A percentile compares a stretch with the other conserved stretches of the same genome.
phyloP scores from a whole-genome alignment of 2,888 invertebrate species.

The Chrysotoxum bicinctum region DNA sequence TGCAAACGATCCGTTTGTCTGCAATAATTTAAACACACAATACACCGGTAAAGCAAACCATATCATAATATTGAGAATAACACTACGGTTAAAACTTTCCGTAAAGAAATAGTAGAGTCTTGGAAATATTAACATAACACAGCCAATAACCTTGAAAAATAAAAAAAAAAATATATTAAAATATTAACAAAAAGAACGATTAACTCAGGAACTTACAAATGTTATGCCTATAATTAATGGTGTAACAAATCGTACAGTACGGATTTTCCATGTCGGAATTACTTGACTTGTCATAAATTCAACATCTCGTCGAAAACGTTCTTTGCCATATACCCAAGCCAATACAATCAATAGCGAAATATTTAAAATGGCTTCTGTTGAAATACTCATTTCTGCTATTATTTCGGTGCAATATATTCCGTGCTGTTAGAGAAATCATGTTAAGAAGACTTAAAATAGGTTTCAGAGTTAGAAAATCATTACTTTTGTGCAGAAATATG shows the following conservation, averaged over 20 bases:
- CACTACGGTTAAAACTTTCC: not conserved
- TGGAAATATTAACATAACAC: not conserved
- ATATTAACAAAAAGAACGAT: not conserved
- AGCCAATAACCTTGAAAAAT: not conserved
- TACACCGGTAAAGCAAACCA: constrained; percentile 66
- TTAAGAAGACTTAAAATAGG: no score
- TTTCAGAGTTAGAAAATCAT: not conserved
- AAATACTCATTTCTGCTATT: not conserved
- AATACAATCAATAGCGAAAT: constrained; percentile 89
- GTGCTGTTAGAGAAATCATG: not conserved
- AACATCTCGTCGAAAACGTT: constrained; percentile 84
- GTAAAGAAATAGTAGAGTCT: not conserved
- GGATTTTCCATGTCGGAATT: constrained; percentile 79
- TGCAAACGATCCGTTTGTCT: constrained; percentile 54
- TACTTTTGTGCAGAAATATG: constrained; percentile 38
- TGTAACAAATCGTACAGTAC: constrained; percentile 24
- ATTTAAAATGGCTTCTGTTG: constrained; percentile 89
- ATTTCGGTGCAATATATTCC: constrained; percentile 15
- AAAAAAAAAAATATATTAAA: not conserved
- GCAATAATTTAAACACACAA: constrained; percentile 44
- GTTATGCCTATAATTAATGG: constrained; percentile 1
- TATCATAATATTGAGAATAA: not conserved
- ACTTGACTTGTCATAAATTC: constrained; percentile 88
- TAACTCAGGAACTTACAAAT: not conserved
- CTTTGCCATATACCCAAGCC: constrained; percentile 89